These are phyloP conservation scores for Macrosiphum euphorbiae DNA, from an alignment of 2,888 invertebrate species.

Conservation along the genomic window DNA sequence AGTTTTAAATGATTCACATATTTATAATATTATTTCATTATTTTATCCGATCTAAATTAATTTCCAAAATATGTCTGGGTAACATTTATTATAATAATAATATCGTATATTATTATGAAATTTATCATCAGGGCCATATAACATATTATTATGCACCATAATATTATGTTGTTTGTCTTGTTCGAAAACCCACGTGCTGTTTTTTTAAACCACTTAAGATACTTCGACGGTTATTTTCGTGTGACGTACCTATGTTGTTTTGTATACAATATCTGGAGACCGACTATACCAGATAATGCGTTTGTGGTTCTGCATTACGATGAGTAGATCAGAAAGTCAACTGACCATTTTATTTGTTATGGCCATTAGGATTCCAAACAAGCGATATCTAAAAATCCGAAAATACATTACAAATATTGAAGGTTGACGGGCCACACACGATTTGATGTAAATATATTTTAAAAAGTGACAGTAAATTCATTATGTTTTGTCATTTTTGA, in stretches of 20 bases:
- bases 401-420: background rate
- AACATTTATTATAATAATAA: conserved; percentile 14
- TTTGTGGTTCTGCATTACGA: background rate
- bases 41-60: background rate
- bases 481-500: background rate
- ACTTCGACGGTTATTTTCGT: background rate
- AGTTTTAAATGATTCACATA: background rate
- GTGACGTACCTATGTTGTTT: background rate
- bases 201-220: background rate
- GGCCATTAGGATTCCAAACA: background rate
- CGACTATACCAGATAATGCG: background rate
- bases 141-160: background rate
- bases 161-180: conserved; percentile 23
- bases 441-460: background rate
- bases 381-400: background rate
- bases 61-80: background rate
- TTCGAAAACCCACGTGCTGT: conserved; percentile 44
- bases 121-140: background rate
- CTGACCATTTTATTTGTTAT: background rate
- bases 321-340: background rate
- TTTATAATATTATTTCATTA: background rate
- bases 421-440: background rate
- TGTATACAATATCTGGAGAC: background rate
- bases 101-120: conserved; percentile 2
- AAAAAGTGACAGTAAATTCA: background rate